Conservation (phyloP, 2,113 vertebrate genomes). For the Catagonus wagneri region DNA sequence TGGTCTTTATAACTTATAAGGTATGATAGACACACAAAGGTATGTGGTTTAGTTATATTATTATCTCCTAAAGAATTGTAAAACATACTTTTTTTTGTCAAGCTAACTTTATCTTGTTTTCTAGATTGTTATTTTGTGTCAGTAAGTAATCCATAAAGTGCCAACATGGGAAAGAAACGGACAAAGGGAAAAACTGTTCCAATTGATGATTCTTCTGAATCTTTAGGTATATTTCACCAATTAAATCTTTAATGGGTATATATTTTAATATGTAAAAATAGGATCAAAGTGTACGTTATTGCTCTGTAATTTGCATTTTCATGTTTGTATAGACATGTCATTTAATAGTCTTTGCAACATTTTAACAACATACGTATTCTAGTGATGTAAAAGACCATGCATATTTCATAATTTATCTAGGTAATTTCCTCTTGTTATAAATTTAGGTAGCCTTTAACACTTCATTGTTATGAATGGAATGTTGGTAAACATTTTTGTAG, state of each 20-base stretch:
- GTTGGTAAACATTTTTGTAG: neutral
- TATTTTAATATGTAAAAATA: slow-evolving; percentile 46
- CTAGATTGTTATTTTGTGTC: slow-evolving; percentile 82
- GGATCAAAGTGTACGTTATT: slow-evolving; percentile 15
- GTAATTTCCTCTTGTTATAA: neutral
- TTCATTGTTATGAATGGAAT: neutral
- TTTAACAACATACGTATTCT: slow-evolving; percentile 24
- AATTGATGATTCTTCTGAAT: slow-evolving; percentile 80
- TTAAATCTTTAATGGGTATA: slow-evolving; percentile 45
- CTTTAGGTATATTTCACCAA: slow-evolving; percentile 78
- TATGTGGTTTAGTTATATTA: slow-evolving; percentile 3
- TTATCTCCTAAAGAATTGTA: neutral
- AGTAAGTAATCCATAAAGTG: slow-evolving; percentile 77
- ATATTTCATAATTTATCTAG: slow-evolving; percentile 2
- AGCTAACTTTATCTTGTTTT: slow-evolving; percentile 72
- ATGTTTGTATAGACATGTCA: slow-evolving; percentile 20
- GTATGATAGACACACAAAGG: neutral
- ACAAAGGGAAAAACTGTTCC: slow-evolving; percentile 85
- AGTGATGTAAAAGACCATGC: neutral
- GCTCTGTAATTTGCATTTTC: slow-evolving; percentile 27
- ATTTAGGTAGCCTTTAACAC: neutral
- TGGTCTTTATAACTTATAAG: slow-evolving; percentile 58
- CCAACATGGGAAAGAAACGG: slow-evolving; percentile 89
- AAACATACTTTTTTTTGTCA: neutral
- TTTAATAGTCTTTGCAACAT: neutral